Conservation (phyloP, 2,888 invertebrate species). For the Diaperis boleti region DNA sequence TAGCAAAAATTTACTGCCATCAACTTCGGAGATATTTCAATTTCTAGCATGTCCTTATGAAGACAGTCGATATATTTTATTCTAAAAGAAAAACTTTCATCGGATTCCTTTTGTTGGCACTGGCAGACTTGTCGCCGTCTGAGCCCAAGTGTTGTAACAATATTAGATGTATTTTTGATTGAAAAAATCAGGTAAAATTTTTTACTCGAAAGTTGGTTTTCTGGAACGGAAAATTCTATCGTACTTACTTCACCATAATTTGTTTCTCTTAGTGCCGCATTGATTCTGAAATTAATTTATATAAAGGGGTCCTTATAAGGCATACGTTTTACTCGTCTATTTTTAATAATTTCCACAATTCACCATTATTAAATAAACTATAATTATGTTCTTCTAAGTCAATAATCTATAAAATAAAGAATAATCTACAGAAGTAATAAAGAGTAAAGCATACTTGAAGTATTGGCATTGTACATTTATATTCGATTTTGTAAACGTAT, state of each 20-base stretch:
- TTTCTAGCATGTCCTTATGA: conserved; percentile 58
- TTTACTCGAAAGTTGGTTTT: conserved; percentile 54
- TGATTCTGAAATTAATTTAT: conserved; percentile 54
- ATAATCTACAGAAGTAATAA: not conserved
- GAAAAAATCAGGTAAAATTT: conserved; percentile 55
- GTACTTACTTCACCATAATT: conserved; percentile 50
- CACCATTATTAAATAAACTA: conserved; percentile 59
- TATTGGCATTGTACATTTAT: conserved; percentile 59
- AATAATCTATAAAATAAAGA: conserved; percentile 56
- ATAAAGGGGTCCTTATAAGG: not conserved
- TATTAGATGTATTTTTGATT: conserved; percentile 58
- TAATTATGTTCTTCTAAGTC: conserved; percentile 61
- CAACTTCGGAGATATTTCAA: conserved; percentile 55
- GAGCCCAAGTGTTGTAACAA: conserved; percentile 54
- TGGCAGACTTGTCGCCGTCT: conserved; percentile 61
- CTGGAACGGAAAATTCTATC: conserved; percentile 57
- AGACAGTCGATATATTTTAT: conserved; percentile 59
- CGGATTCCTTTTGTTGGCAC: conserved; percentile 54
- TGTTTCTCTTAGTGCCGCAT: conserved; percentile 53
- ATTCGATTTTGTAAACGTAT: conserved; percentile 55
- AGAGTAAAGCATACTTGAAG: conserved; percentile 59
- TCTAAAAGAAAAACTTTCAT: conserved; percentile 54
- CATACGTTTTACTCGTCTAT: conserved; percentile 60
- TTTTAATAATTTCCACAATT: conserved; percentile 63
- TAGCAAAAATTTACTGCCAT: conserved; percentile 54